Evolutionary conservation across 2,797 vertebrate species (phyloP).

Genomic region (Tamandua tetradactyla): DNA sequence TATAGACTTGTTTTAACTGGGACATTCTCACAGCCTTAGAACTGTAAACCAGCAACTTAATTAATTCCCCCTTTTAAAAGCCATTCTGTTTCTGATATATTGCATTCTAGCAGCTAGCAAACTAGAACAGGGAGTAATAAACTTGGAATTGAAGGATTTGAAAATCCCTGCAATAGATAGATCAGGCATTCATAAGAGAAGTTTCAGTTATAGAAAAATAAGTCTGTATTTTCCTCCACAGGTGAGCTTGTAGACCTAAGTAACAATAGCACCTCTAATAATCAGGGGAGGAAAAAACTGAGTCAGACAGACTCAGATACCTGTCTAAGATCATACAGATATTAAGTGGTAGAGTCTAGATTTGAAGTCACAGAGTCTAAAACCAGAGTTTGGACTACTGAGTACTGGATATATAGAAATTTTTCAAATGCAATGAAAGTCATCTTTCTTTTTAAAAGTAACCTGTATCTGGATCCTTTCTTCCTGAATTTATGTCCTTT

Average conservation of each 20-base stretch:
- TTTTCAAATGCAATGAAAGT: not conserved
- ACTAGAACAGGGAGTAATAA: too few relatives aligned
- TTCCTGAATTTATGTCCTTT: not conserved
- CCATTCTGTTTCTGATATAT: too few relatives aligned
- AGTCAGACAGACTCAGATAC: not conserved
- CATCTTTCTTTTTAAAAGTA: not conserved
- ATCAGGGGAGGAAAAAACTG: not conserved
- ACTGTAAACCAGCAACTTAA: too few relatives aligned
- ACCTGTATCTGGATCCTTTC: not conserved
- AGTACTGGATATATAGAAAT: not conserved
- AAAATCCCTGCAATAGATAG: not conserved
- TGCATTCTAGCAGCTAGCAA: too few relatives aligned
- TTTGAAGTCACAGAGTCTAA: not conserved
- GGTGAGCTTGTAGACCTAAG: not conserved
- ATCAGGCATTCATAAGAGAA: not conserved
- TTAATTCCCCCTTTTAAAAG: too few relatives aligned
- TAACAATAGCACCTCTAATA: not conserved
- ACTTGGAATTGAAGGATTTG: not conserved
- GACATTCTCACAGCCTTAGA: too few relatives aligned
- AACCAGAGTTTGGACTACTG: not conserved
- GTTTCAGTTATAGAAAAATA: constrained; percentile 1
- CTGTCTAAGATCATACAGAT: not conserved
- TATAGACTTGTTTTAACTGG: too few relatives aligned
- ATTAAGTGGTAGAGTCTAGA: not conserved
- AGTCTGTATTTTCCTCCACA: not conserved